Evolutionary conservation across 2,888 invertebrate species (phyloP).

Genomic region (Mesoligia furuncula): DNA sequence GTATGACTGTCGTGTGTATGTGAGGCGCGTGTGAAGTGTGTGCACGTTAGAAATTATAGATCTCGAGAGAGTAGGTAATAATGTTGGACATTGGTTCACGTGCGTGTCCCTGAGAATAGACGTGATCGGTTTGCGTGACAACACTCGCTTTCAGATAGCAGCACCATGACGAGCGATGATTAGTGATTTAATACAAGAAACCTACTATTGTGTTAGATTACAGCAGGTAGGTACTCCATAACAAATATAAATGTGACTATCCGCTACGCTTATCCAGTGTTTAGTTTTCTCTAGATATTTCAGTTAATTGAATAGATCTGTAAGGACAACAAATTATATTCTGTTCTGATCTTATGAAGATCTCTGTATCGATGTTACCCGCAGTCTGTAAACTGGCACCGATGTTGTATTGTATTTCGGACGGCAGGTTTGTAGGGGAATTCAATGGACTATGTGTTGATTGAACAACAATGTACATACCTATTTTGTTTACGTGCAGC

Average conservation of each 20-base stretch:
- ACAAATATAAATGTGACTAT: not conserved
- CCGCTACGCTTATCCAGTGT: not conserved
- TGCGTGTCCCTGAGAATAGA: slow-evolving; percentile 52
- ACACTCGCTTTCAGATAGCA: slow-evolving; percentile 3
- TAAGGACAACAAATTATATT: not conserved
- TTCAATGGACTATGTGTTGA: slow-evolving; percentile 8
- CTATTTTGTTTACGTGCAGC: not conserved
- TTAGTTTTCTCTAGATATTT: not conserved
- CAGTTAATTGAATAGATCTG: not conserved
- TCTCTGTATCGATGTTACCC: not conserved
- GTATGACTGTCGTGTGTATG: not conserved
- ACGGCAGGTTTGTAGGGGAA: too few species aligned
- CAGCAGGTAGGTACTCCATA: not conserved
- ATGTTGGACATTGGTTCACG: slow-evolving; percentile 45
- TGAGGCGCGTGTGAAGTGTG: slow-evolving; percentile 5
- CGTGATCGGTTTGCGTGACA: slow-evolving; percentile 69
- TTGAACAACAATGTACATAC: not conserved
- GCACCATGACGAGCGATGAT: not conserved
- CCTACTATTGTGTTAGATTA: not conserved
- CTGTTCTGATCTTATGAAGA: not conserved
- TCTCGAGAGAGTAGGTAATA: slow-evolving; percentile 67
- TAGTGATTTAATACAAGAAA: not conserved
- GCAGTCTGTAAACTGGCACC: not conserved
- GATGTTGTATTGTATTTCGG: not conserved
- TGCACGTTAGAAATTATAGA: slow-evolving; percentile 15